phyloP scores from a whole-genome alignment of 2,113 vertebrate genomes.

The Sander lucioperca region DNA sequence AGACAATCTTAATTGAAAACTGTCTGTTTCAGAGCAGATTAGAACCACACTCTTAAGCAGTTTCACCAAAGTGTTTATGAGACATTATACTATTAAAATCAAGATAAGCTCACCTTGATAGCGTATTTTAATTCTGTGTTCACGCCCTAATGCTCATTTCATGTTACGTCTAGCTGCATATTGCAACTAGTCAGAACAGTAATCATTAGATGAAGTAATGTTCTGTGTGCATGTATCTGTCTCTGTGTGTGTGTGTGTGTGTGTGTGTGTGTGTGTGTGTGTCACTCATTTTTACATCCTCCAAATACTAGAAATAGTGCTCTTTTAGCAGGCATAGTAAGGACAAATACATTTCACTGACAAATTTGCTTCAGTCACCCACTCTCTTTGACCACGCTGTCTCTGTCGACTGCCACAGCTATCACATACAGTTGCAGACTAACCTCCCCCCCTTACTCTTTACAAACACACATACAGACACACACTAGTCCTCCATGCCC shows the following conservation, averaged over 20 bases:
- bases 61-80: slow-evolving; percentile 10
- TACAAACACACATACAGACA: slow-evolving; percentile 4
- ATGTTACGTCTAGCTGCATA: background rate
- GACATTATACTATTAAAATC: slow-evolving; percentile 11
- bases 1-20: slow-evolving; percentile 53
- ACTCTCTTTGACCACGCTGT: slow-evolving; percentile 49
- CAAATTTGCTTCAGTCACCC: slow-evolving; percentile 38
- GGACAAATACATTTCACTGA: slow-evolving; percentile 32
- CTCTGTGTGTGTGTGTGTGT: no score
- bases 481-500: slow-evolving; percentile 13
- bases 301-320: background rate
- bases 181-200: slow-evolving; percentile 23
- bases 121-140: background rate
- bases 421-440: slow-evolving; percentile 27
- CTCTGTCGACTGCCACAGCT: slow-evolving; percentile 43
- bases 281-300: slow-evolving; percentile 27
- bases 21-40: slow-evolving; percentile 68
- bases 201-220: slow-evolving; percentile 18
- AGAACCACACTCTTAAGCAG: slow-evolving; percentile 35
- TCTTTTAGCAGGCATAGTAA: background rate
- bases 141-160: background rate
- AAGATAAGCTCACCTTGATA: slow-evolving; percentile 1
- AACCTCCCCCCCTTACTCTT: background rate
- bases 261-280: background rate
- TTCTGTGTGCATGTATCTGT: slow-evolving; percentile 1